Conservation (phyloP, 2,797 vertebrate genomes). For the Australoheros facetus region DNA sequence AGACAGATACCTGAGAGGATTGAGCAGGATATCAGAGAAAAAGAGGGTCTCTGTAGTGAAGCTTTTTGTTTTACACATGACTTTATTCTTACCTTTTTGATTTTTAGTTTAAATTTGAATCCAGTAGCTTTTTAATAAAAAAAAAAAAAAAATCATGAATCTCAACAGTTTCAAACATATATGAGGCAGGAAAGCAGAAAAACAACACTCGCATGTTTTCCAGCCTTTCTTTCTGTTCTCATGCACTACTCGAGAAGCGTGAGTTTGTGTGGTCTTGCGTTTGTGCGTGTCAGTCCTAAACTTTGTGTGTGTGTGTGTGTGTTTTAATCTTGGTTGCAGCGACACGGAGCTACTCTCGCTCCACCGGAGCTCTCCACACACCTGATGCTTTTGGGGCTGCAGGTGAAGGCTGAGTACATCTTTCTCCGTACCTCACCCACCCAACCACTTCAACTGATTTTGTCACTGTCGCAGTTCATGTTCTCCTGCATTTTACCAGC, state of each 20-base stretch:
- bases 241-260: constrained; percentile 19
- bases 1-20: constrained; percentile 31
- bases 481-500: constrained; percentile 31
- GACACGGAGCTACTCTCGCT: constrained; percentile 97
- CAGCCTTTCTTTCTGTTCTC: constrained; percentile 41
- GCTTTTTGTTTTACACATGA: neutral
- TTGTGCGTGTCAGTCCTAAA: constrained; percentile 54
- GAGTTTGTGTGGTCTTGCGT: constrained; percentile 28
- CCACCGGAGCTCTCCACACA: constrained; percentile 96
- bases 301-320: constrained; percentile 46
- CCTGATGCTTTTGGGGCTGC: constrained; percentile 93
- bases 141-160: neutral
- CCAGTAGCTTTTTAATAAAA: neutral
- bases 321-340: constrained; percentile 92
- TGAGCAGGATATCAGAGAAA: neutral
- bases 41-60: neutral
- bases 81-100: neutral
- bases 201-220: constrained; percentile 30
- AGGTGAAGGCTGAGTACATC: constrained; percentile 96
- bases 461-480: constrained; percentile 31
- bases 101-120: neutral
- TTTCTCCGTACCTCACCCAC: constrained; percentile 77
- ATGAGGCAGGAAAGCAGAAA: constrained; percentile 8
- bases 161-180: neutral
- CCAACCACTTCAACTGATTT: constrained; percentile 50